These are phyloP conservation scores for Orchestes rusci DNA, from an alignment of 2,888 invertebrate genomes.

Conservation along the genomic window DNA sequence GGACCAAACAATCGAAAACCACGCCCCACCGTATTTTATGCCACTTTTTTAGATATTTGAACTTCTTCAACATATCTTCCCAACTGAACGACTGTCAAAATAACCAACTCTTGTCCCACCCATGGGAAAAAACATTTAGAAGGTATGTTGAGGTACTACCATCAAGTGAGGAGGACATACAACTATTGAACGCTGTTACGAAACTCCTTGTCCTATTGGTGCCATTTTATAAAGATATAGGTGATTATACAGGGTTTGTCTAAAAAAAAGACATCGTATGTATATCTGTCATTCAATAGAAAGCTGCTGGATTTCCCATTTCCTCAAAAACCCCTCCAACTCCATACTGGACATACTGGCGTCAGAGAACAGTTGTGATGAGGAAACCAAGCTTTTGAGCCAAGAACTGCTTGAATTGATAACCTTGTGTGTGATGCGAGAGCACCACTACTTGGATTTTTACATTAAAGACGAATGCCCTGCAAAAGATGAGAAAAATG, in stretches of 20 bases:
- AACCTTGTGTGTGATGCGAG: constrained; percentile 37
- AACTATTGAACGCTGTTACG: constrained; percentile 50
- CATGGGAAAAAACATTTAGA: constrained; percentile 56
- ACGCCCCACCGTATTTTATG: no score
- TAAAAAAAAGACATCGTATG: neutral
- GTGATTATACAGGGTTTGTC: constrained; percentile 28
- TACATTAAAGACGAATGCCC: constrained; percentile 17
- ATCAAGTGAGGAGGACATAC: constrained; percentile 56
- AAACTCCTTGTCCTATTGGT: constrained; percentile 34
- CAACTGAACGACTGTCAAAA: constrained; percentile 15
- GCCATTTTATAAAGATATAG: constrained; percentile 34
- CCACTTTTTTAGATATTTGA: constrained; percentile 31
- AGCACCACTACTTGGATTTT: constrained; percentile 36
- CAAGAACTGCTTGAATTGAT: constrained; percentile 40
- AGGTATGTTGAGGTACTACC: constrained; percentile 59
- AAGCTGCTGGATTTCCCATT: constrained; percentile 36
- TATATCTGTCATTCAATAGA: no score
- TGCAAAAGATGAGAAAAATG: constrained; percentile 14
- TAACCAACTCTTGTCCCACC: constrained; percentile 41
- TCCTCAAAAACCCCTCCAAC: constrained; percentile 36
- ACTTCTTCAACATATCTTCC: constrained; percentile 27
- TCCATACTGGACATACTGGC: constrained; percentile 35
- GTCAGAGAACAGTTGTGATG: constrained; percentile 29
- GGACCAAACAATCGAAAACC: no score
- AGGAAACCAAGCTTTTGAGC: constrained; percentile 35